Percentiles rank a stretch among this genome's conserved stretches.
Evolutionary conservation across 2,113 vertebrate species (phyloP).

Genomic region (Entomyzon cyanotis): DNA sequence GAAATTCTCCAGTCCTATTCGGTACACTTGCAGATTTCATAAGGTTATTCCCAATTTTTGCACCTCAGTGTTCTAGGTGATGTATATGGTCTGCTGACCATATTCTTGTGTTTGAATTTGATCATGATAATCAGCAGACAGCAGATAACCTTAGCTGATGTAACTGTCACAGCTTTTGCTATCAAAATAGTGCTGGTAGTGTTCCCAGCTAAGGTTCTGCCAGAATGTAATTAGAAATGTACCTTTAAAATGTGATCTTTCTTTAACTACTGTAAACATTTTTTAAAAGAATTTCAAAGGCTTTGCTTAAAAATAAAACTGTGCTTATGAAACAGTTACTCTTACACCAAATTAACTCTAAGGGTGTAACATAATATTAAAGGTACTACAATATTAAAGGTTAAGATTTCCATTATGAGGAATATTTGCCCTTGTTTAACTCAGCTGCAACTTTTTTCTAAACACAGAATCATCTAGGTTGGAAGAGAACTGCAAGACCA

Average conservation of each 20-base stretch:
- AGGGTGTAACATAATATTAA: not conserved
- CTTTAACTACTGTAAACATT: conserved; percentile 12
- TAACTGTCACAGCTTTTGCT: conserved; percentile 2
- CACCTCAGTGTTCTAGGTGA: not conserved
- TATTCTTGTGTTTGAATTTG: not conserved
- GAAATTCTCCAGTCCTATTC: not conserved
- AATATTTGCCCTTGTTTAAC: not conserved
- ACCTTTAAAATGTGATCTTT: conserved; percentile 20
- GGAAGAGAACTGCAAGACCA: not conserved
- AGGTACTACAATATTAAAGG: not conserved
- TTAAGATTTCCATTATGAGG: not conserved
- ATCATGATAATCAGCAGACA: not conserved
- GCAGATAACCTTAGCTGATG: not conserved
- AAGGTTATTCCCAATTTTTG: not conserved
- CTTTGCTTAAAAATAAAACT: not conserved
- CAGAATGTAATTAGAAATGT: conserved; percentile 18
- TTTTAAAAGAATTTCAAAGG: not conserved
- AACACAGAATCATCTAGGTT: not conserved
- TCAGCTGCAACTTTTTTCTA: not conserved
- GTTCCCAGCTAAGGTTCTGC: conserved; percentile 26
- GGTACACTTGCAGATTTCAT: not conserved
- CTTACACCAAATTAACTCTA: not conserved
- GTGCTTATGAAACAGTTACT: not conserved
- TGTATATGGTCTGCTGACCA: not conserved
- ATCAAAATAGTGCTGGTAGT: not conserved